These are phyloP conservation scores for Amitus sp. DNA, from an alignment of 2,888 invertebrate genomes.

Conservation along the genomic window DNA sequence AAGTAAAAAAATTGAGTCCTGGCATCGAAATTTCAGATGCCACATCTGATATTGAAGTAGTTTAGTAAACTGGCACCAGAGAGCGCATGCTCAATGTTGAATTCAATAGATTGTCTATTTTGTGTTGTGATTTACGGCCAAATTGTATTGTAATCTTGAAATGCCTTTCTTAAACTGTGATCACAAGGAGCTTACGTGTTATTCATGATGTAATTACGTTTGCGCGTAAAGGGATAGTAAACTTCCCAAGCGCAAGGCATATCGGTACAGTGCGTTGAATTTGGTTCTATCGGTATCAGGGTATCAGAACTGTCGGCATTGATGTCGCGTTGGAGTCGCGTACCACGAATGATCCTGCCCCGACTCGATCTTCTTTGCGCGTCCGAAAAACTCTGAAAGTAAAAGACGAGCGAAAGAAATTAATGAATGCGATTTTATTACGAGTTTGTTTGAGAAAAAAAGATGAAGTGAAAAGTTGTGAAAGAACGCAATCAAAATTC, in stretches of 20 bases:
- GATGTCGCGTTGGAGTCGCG: not conserved
- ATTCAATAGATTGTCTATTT: no score
- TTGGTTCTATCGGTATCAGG: no score
- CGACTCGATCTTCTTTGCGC: not conserved
- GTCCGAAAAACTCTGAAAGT: not conserved
- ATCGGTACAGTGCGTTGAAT: conserved; percentile 53
- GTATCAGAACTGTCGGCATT: not conserved
- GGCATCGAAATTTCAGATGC: no score
- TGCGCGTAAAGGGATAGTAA: conserved; percentile 68
- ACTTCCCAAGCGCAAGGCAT: conserved; percentile 73
- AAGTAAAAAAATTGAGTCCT: no score
- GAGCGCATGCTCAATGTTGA: no score
- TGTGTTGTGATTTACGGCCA: no score
- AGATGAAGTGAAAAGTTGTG: conserved; percentile 2
- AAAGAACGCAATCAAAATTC: conserved; percentile 26
- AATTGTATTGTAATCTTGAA: no score
- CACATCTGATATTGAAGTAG: no score
- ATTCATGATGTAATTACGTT: conserved; percentile 69
- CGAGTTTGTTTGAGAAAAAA: no score
- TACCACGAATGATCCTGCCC: not conserved
- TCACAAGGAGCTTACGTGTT: conserved; percentile 75
- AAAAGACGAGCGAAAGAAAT: not conserved
- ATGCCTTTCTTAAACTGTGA: no score
- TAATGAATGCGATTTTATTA: no score
- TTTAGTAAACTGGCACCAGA: no score